These are phyloP conservation scores for Propithecus deckenii DNA, from an alignment of 2,797 vertebrate genomes.

Conservation along the genomic window DNA sequence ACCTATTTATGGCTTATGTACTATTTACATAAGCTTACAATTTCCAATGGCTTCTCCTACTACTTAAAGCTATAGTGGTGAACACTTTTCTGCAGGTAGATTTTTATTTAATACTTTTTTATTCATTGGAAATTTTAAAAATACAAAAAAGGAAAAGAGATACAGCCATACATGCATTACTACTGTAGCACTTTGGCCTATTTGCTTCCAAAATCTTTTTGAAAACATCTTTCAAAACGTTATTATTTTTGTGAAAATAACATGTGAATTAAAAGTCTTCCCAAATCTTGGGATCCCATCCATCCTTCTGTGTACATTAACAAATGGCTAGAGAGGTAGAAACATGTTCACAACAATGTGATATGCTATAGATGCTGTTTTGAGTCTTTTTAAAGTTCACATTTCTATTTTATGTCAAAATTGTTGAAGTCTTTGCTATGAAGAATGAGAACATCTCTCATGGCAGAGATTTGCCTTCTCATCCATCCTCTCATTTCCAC, in stretches of 20 bases:
- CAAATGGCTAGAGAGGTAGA: background rate
- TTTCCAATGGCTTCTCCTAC: background rate
- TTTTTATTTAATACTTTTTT: background rate
- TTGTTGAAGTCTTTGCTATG: background rate
- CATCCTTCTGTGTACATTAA: background rate
- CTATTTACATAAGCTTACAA: background rate
- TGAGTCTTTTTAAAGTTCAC: background rate
- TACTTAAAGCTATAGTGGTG: background rate
- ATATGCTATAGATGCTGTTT: background rate
- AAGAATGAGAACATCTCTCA: background rate
- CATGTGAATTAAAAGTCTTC: background rate
- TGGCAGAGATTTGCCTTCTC: background rate
- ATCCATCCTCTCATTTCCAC: background rate
- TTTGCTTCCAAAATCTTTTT: background rate
- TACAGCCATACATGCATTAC: background rate
- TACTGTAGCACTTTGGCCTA: background rate
- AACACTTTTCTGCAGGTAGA: background rate
- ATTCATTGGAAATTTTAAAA: background rate
- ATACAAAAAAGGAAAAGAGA: background rate
- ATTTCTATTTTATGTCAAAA: background rate
- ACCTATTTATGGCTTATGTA: background rate
- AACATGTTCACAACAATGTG: background rate
- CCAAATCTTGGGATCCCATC: background rate
- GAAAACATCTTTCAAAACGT: background rate
- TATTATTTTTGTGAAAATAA: background rate